Conservation (phyloP, 2,888 invertebrate genomes). For the Nomada lathburiana region DNA sequence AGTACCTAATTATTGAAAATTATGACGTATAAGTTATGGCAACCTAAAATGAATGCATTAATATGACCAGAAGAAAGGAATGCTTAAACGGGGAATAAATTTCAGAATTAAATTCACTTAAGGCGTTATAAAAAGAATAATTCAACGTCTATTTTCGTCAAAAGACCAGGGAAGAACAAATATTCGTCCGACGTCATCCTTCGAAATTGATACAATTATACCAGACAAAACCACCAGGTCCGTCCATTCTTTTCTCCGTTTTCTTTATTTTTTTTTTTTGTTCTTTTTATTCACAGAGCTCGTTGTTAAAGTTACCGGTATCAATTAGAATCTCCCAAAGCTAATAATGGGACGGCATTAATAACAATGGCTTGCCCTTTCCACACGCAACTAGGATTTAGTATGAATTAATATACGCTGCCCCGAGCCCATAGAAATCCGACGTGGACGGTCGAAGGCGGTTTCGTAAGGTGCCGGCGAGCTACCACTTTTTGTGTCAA, state of each 20-base stretch:
- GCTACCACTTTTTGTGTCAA: constrained; percentile 78
- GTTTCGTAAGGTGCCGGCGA: constrained; percentile 65
- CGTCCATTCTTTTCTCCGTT: constrained; percentile 1
- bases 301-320: constrained; percentile 25
- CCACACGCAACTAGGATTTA: constrained; percentile 51
- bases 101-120: neutral
- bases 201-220: constrained; percentile 62
- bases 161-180: neutral
- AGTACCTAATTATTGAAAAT: too few species aligned
- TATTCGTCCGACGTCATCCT: constrained; percentile 45
- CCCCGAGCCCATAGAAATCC: constrained; percentile 43
- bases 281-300: neutral
- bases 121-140: neutral
- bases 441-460: constrained; percentile 21
- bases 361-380: constrained; percentile 54
- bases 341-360: constrained; percentile 55
- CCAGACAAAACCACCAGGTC: constrained; percentile 39
- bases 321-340: constrained; percentile 56
- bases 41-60: too few species aligned
- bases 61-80: neutral
- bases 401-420: constrained; percentile 61
- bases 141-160: too few species aligned
- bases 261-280: neutral
- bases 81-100: neutral
- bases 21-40: too few species aligned